phyloP scores from a whole-genome alignment of 1,140 invertebrate genomes.

The Artemia franciscana region DNA sequence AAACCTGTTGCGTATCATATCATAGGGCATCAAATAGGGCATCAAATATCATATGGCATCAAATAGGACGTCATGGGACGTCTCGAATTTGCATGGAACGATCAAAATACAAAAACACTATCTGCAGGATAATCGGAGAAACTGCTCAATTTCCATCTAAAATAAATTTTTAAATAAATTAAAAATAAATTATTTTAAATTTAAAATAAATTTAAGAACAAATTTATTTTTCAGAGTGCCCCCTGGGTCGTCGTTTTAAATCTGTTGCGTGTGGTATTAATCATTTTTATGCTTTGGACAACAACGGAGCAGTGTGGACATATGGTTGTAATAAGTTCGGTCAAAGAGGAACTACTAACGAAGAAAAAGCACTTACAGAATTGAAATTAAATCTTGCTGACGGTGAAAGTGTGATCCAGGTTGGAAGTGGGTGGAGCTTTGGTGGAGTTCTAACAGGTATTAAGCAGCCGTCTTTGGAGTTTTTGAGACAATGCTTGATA shows the following conservation, averaged over 20 bases:
- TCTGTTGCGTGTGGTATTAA: slow-evolving; percentile 43
- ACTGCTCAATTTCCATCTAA: too few species aligned
- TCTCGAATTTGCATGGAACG: too few species aligned
- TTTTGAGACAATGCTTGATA: too few species aligned
- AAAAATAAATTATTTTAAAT: too few species aligned
- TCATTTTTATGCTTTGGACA: slow-evolving; percentile 35
- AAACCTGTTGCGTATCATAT: slow-evolving; percentile 38
- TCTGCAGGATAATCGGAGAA: too few species aligned
- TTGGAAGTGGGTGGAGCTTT: slow-evolving; percentile 46
- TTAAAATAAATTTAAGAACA: too few species aligned
- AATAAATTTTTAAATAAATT: too few species aligned
- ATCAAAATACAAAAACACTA: too few species aligned
- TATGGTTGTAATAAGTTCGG: slow-evolving; percentile 53
- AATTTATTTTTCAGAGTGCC: too few species aligned
- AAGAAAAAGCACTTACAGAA: slow-evolving; percentile 24
- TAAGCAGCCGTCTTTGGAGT: not conserved
- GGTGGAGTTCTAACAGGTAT: slow-evolving; percentile 30
- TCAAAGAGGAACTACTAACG: slow-evolving; percentile 31
- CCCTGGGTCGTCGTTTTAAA: slow-evolving; percentile 4
- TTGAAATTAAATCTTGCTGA: slow-evolving; percentile 18
- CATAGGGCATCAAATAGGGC: too few species aligned
- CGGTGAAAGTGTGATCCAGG: slow-evolving; percentile 7
- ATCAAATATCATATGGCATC: too few species aligned
- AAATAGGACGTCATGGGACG: too few species aligned
- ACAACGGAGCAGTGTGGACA: slow-evolving; percentile 29